These are phyloP conservation scores for Cerastis rubricosa DNA, from an alignment of 2,888 invertebrate genomes.

Conservation along the genomic window DNA sequence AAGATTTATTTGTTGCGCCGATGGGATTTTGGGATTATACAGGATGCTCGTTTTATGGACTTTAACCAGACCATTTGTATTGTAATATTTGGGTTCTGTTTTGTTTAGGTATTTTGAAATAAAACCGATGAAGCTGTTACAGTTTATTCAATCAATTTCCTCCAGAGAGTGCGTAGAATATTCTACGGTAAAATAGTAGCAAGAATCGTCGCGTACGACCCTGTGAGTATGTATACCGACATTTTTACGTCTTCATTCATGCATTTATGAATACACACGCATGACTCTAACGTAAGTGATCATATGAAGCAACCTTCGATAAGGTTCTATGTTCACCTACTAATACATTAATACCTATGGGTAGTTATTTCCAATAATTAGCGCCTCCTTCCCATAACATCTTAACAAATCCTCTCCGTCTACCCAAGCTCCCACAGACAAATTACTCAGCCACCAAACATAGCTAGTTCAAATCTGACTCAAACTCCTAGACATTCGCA, in stretches of 20 bases:
- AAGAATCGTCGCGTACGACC: background rate
- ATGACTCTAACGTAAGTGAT: background rate
- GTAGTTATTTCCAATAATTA: background rate
- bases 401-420: background rate
- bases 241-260: background rate
- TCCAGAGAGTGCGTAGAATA: background rate
- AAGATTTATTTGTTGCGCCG: conserved; percentile 50
- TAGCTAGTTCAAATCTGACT: conserved; percentile 41
- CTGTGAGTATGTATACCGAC: background rate
- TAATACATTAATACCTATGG: background rate
- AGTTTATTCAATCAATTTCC: background rate
- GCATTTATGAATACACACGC: background rate
- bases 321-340: background rate
- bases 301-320: background rate
- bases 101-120: background rate
- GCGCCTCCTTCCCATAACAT: background rate
- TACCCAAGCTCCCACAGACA: conserved; percentile 2
- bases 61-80: conserved; percentile 20
- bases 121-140: background rate
- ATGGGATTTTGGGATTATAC: conserved; percentile 47
- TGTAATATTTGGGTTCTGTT: conserved; percentile 13
- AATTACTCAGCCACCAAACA: conserved; percentile 22
- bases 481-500: conserved; percentile 48
- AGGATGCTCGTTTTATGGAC: conserved; percentile 31
- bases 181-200: too few relatives aligned